A percentile compares a stretch with the other conserved stretches of the same genome.
phyloP scores from a whole-genome alignment of 2,888 invertebrate species.

The Spatulosminthurus flaviceps region DNA sequence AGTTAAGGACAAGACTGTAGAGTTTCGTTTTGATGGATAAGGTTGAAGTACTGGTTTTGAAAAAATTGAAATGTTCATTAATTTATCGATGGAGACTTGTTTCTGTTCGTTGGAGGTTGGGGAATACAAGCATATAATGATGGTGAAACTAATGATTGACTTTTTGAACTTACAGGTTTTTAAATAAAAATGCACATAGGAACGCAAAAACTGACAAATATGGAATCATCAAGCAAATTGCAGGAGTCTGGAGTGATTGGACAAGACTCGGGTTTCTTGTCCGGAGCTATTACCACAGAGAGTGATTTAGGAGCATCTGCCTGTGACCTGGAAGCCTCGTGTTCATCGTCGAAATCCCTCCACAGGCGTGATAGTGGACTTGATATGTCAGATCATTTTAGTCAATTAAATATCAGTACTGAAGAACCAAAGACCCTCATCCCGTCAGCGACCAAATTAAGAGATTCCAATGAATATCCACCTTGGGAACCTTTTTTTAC shows the following conservation, averaged over 20 bases:
- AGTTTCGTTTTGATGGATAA: too few species aligned
- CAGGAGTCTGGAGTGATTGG: constrained; percentile 47
- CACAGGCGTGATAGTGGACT: constrained; percentile 75
- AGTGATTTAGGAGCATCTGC: constrained; percentile 59
- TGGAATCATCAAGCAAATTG: constrained; percentile 20
- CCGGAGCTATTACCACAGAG: constrained; percentile 60
- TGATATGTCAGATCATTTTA: constrained; percentile 66
- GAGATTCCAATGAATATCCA: constrained; percentile 48
- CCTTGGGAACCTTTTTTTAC: constrained; percentile 76
- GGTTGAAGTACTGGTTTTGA: too few species aligned
- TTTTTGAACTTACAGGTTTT: constrained; percentile 23
- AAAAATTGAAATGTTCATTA: too few species aligned
- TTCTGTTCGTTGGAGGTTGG: not conserved
- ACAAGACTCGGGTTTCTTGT: constrained; percentile 61
- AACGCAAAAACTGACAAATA: constrained; percentile 31
- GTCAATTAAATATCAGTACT: constrained; percentile 59
- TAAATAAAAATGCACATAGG: constrained; percentile 38
- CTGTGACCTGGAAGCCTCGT: constrained; percentile 56
- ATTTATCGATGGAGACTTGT: too few species aligned
- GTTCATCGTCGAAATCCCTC: constrained; percentile 48
- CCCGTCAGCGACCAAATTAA: constrained; percentile 23
- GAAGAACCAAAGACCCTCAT: constrained; percentile 43
- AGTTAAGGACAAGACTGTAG: too few species aligned
- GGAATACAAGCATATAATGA: not conserved
- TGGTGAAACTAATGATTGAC: not conserved